Base-by-base conservation (phyloP, 2,888 invertebrate genomes). In the Mystacides longicornis region DNA sequence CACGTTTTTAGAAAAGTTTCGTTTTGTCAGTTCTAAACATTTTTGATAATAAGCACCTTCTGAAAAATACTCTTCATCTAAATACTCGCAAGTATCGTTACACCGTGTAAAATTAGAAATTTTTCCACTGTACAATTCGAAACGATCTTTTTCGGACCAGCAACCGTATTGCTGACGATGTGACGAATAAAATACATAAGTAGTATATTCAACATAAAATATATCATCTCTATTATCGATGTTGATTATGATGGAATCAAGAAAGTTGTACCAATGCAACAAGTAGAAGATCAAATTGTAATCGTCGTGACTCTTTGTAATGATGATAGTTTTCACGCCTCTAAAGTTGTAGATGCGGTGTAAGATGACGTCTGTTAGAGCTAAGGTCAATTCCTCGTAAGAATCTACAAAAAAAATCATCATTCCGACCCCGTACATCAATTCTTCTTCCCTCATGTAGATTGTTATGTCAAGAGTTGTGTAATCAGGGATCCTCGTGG, bases 251-350 rank as follows among this genome's bases (percentile, higher is more conserved):
- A 57, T 22, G 21, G 47, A 47, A 14, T 56, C 20, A 3, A 55
- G 7, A n/a, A 50, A 42, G 19, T 46, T 51, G 43, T 59, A 59
- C 59, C 59, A 61, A 57, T 58, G 59, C n/a, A 57, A 53, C 23
- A 55, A 23, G 31, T 46, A 59, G 23, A 61, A 61, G 11, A 27
- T 27, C 27, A 27, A n/a, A n/a, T n/a, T n/a, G n/a, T n/a, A n/a
- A n/a, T n/a, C n/a, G n/a, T n/a, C n/a, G n/a, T n/a, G n/a, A n/a
- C n/a, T n/a, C n/a, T 27, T 11, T 27, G 27, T 5, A 11, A 27
- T 11, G 7, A 27, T 11, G 5, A 27, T 27, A 5, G 7, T 7
- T 11, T 27, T 27, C 7, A 11, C 11, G 27, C 27, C 27, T 27
- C 27, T 27, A 27, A 27, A 27, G 11, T 27, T 11, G 11, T 27